These are phyloP conservation scores for Clarias platycephalus DNA, from an alignment of 2,797 vertebrate species.

Conservation along the genomic window DNA sequence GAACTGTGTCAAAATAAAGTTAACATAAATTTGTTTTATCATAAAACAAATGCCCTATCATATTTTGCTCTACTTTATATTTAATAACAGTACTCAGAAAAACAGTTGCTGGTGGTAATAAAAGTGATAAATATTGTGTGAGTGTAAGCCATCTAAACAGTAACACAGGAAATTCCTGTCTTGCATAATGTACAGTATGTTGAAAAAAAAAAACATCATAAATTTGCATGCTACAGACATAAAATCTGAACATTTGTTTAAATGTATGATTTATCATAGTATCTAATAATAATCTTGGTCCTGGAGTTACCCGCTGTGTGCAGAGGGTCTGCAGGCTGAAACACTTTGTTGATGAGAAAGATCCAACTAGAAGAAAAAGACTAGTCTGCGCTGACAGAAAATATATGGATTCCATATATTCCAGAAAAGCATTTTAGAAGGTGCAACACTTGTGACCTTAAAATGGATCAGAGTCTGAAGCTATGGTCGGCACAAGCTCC, in stretches of 20 bases:
- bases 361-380: no score
- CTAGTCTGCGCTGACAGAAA: no score
- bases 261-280: neutral
- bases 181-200: neutral
- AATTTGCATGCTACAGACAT: neutral
- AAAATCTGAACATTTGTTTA: neutral
- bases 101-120: neutral
- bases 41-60: neutral
- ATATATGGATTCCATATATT: no score
- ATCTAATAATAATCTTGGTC: neutral
- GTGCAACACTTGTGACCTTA: no score
- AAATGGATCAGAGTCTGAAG: no score
- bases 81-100: constrained; percentile 23
- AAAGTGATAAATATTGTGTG: neutral
- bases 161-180: neutral
- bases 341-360: no score
- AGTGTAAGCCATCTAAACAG: neutral
- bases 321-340: no score
- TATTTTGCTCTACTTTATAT: neutral
- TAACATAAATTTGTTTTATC: neutral
- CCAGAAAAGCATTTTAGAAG: no score
- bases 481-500: no score
- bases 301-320: neutral
- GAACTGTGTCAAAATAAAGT: neutral
- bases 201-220: neutral